Percentiles rank a stretch among this genome's conserved stretches.
These are phyloP conservation scores for Pharmacophagus antenor DNA, from an alignment of 2,888 invertebrate species.

Conservation along the genomic window DNA sequence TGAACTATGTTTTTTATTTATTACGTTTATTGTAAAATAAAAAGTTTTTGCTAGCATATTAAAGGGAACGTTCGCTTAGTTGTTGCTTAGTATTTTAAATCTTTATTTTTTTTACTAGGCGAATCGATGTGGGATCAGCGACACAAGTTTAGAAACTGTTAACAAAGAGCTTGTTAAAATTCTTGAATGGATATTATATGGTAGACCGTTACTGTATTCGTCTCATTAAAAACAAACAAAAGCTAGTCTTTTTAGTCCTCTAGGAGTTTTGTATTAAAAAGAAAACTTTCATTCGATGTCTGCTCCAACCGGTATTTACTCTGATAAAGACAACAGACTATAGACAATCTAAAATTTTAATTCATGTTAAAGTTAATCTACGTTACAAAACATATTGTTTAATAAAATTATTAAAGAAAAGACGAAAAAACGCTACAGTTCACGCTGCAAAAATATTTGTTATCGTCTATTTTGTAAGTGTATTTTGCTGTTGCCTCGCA, in stretches of 20 bases:
- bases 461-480: slow-evolving; percentile 1
- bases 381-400: background rate
- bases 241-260: slow-evolving; percentile 35
- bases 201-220: slow-evolving; percentile 33
- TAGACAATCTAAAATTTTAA: background rate
- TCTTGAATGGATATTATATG: slow-evolving; percentile 49
- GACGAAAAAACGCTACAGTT: background rate
- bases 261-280: slow-evolving; percentile 34
- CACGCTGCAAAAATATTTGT: background rate
- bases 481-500: slow-evolving; percentile 4
- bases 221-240: slow-evolving; percentile 64
- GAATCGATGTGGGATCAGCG: slow-evolving; percentile 33
- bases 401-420: background rate
- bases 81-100: slow-evolving; percentile 10
- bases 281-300: slow-evolving; percentile 15
- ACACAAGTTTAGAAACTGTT: slow-evolving; percentile 45
- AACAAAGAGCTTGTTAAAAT: slow-evolving; percentile 77
- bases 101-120: slow-evolving; percentile 27
- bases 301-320: slow-evolving; percentile 2
- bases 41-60: no score
- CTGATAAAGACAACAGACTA: no score
- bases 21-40: no score
- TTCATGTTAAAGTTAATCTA: background rate
- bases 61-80: background rate
- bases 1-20: no score